Conservation (phyloP, 2,113 vertebrate genomes). For the Equus quagga region DNA sequence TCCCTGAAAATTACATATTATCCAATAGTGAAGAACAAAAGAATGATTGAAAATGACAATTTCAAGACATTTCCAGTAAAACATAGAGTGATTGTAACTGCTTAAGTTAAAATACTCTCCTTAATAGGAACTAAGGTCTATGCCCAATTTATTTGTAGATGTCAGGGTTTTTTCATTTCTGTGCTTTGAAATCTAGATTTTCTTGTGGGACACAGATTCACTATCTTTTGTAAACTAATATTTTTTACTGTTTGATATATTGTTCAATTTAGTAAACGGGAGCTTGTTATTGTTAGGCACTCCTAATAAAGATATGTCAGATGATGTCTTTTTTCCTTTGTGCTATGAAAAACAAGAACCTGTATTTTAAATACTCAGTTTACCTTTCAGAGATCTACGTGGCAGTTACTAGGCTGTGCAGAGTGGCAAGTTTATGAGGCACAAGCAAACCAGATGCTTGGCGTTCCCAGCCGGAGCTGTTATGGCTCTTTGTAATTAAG, state of each 20-base stretch:
- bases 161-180: neutral
- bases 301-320: neutral
- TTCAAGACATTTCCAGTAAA: constrained; percentile 22
- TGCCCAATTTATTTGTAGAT: neutral
- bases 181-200: neutral
- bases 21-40: neutral
- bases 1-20: constrained; percentile 13
- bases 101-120: neutral
- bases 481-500: neutral
- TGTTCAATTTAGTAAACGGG: neutral
- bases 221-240: constrained; percentile 28
- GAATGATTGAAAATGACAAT: neutral
- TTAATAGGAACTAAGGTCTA: neutral
- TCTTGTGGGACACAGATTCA: neutral
- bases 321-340: neutral
- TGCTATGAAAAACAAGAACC: neutral
- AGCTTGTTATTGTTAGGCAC: neutral
- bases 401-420: neutral
- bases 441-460: neutral
- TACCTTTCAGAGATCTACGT: neutral
- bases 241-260: neutral
- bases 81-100: neutral
- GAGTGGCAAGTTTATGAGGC: neutral
- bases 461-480: neutral
- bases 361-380: neutral